A percentile compares a stretch with the other conserved stretches of the same genome.
Evolutionary conservation across 2,113 vertebrate species (phyloP).

Genomic region (Isichthys henryi): DNA sequence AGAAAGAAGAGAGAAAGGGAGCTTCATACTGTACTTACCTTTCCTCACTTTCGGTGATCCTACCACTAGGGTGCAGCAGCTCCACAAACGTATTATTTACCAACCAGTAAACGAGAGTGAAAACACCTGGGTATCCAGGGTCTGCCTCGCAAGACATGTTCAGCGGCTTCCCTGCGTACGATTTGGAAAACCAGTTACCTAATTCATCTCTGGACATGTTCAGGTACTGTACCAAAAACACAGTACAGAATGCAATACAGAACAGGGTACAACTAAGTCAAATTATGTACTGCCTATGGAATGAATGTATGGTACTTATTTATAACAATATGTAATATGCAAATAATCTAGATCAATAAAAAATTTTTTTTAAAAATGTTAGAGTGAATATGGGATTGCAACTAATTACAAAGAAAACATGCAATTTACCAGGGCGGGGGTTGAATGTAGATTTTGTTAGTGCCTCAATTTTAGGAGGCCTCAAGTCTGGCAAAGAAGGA

Average conservation of each 20-base stretch:
- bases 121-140: conserved; percentile 29
- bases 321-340: neutral
- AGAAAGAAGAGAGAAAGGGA: neutral
- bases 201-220: neutral
- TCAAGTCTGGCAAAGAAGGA: neutral
- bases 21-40: conserved; percentile 44
- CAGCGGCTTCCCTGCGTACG: conserved; percentile 35
- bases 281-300: neutral
- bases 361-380: too few relatives aligned
- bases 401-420: neutral
- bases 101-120: conserved; percentile 67
- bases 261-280: neutral
- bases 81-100: conserved; percentile 65
- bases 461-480: neutral
- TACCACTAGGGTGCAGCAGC: conserved; percentile 27
- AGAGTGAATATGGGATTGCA: neutral
- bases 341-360: neutral
- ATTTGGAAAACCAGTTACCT: neutral
- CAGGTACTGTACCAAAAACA: neutral
- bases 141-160: conserved; percentile 43
- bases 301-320: neutral
- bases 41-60: conserved; percentile 47
- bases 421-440: neutral
- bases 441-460: neutral
- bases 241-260: neutral